Conservation (phyloP, 1,140 invertebrate genomes). For the Sweltsa coloradensis region DNA sequence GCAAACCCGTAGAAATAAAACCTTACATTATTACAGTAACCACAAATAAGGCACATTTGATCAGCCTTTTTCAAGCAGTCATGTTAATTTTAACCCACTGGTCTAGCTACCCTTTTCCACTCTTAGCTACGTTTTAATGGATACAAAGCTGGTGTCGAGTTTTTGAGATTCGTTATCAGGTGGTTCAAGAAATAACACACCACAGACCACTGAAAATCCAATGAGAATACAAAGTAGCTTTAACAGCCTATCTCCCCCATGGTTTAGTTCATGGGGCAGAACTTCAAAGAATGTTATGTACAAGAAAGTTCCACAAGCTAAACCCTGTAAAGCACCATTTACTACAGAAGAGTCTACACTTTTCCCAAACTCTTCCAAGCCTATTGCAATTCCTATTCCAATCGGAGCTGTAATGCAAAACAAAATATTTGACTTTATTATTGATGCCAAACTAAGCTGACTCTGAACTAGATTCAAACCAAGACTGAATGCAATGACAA, state of each 20-base stretch:
- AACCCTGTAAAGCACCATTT: conserved; percentile 40
- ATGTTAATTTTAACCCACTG: too few species aligned
- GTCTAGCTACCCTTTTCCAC: too few species aligned
- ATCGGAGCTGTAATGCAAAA: conserved; percentile 41
- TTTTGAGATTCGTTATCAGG: too few species aligned
- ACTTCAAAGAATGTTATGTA: conserved; percentile 60
- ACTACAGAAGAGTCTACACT: conserved; percentile 26
- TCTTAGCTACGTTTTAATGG: too few species aligned
- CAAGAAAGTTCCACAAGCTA: conserved; percentile 54
- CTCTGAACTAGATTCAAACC: conserved; percentile 46
- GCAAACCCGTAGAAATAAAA: too few species aligned
- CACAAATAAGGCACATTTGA: too few species aligned
- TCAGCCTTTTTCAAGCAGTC: too few species aligned
- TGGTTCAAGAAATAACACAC: conserved; percentile 25
- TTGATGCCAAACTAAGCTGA: conserved; percentile 27
- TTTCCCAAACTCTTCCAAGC: conserved; percentile 24
- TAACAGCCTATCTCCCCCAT: conserved; percentile 28
- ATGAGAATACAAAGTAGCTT: conserved; percentile 38
- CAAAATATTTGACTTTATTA: conserved; percentile 29
- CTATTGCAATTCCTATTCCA: conserved; percentile 35
- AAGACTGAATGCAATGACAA: conserved; percentile 45
- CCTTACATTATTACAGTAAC: too few species aligned
- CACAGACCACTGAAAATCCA: conserved; percentile 33
- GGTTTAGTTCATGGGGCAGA: conserved; percentile 36
- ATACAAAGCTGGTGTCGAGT: too few species aligned